These are phyloP conservation scores for Heterotis niloticus DNA, from an alignment of 2,113 vertebrate species.

Conservation along the genomic window DNA sequence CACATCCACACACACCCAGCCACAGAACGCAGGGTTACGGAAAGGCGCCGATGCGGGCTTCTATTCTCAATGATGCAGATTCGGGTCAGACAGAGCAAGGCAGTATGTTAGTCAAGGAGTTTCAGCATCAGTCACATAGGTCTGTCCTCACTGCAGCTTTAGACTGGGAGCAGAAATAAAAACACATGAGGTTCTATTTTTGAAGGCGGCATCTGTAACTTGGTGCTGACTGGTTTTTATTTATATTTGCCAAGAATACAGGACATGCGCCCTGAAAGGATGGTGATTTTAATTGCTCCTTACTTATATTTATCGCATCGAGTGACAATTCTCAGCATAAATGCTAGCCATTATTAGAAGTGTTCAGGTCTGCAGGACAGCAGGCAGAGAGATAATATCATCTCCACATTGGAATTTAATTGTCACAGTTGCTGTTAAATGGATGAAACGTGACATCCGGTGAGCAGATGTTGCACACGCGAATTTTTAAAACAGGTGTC, in stretches of 20 bases:
- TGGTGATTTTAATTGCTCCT: neutral
- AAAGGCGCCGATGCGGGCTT: no score
- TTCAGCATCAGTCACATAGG: no score
- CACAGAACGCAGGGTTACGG: no score
- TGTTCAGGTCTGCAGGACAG: neutral
- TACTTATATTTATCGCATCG: neutral
- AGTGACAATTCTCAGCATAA: neutral
- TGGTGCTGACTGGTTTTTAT: neutral
- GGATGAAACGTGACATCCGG: neutral
- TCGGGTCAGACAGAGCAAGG: no score
- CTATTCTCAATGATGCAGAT: no score
- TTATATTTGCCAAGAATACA: no score
- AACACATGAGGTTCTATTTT: neutral
- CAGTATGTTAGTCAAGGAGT: no score
- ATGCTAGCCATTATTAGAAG: neutral
- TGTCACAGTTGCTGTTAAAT: neutral
- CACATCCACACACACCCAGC: no score
- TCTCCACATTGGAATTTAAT: slow-evolving; percentile 4
- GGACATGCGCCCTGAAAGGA: no score
- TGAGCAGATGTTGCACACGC: neutral
- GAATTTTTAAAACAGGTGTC: no score
- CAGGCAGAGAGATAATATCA: neutral
- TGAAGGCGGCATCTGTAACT: neutral
- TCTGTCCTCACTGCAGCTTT: no score
- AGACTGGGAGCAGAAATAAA: no score